Base-by-base conservation (phyloP, 2,797 vertebrate genomes). In the Amblyraja radiata region DNA sequence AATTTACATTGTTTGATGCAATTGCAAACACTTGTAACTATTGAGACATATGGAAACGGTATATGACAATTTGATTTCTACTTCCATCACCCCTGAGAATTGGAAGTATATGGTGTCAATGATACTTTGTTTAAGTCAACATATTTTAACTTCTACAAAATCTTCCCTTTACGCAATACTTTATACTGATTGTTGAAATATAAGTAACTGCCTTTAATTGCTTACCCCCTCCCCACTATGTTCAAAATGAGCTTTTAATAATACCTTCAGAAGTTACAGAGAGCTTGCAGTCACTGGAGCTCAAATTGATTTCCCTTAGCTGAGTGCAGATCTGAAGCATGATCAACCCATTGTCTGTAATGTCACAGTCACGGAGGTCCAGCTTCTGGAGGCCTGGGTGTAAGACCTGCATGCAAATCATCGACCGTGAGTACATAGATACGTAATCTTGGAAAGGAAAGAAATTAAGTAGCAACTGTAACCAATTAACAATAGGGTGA, bases 221-320 rank as follows among this genome's bases (percentile, higher is more conserved):
- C 63, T 71, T 73, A 21, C 8, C 2, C 1, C 32, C 23, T 54
- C 28, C 32, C 23, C 23, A 6, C 39, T 73, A 6, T 23, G 8
- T 76, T 54, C n/a, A 78, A 36, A 77, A 81, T 10, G 93, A 93
- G 90, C 93, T 94, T 93, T 93, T 86, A 2, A 32, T 94, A n/a
- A 93, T 96, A 98, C 97, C 97, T 96, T 97, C 96, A 93, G 97
- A 97, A 93, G 97, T 97, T 94, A 98, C 95, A 28, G 96, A 95
- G 74, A 95, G 93, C 94, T 96, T 96, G 93, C 95, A 95, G 93
- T 95, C 95, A 93, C 95, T 96, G 79, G 96, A 96, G 94, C 95
- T 96, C 93, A 98, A 94, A 94, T 97, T 95, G 94, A 98, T 96
- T 94, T 95, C 96, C 94, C 96, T 97, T 88, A 98, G 95, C 77